Percentiles rank a stretch among this genome's conserved stretches.
These are phyloP conservation scores for Sebastes itinus DNA, from an alignment of 2,797 vertebrate genomes.

Conservation along the genomic window DNA sequence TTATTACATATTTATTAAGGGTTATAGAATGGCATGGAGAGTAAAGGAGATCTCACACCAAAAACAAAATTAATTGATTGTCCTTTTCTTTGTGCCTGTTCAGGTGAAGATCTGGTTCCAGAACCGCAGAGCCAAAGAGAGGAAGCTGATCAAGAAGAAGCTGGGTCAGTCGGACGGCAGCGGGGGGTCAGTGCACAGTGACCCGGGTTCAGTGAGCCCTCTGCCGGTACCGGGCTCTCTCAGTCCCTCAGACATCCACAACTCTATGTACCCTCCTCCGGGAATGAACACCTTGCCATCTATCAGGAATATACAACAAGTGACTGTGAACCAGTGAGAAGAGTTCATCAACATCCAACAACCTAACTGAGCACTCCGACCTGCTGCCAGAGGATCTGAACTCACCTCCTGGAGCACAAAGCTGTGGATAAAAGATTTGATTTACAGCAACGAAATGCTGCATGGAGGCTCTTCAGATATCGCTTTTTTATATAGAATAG, in stretches of 20 bases:
- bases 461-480: conserved; percentile 83
- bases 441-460: conserved; percentile 72
- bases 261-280: conserved; percentile 85
- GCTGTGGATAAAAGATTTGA: conserved; percentile 60
- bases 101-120: conserved; percentile 99
- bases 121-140: conserved; percentile 93
- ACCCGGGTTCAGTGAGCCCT: conserved; percentile 93
- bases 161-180: conserved; percentile 92
- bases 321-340: conserved; percentile 87
- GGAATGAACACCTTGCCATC: conserved; percentile 88
- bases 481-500: conserved; percentile 83
- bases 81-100: not conserved
- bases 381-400: conserved; percentile 62
- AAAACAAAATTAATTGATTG: not conserved
- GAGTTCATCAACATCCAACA: conserved; percentile 30
- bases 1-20: not conserved
- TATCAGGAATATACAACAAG: conserved; percentile 89
- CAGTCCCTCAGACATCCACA: conserved; percentile 88
- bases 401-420: conserved; percentile 64
- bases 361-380: conserved; percentile 85
- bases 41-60: too few species aligned
- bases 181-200: conserved; percentile 90
- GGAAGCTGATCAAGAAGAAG: conserved; percentile 96
- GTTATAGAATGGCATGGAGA: not conserved
- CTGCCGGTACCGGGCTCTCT: conserved; percentile 86